Conservation (phyloP, 2,113 vertebrate species). For the Anas platyrhynchos region DNA sequence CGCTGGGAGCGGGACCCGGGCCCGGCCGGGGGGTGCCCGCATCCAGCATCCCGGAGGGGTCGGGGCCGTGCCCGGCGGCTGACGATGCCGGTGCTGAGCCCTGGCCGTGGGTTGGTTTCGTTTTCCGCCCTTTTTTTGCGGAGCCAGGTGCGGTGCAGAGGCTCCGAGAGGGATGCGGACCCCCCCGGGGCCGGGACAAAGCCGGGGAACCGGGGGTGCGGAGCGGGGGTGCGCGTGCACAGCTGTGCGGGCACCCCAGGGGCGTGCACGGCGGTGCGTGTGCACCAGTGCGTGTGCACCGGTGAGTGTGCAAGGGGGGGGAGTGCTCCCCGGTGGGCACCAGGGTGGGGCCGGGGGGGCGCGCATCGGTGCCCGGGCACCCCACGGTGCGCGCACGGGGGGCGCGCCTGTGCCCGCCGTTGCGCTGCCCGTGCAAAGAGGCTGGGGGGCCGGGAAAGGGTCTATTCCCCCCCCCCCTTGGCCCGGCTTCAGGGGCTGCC, state of each 20-base stretch:
- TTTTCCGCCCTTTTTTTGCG: not conserved
- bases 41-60: not conserved
- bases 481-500: not conserved
- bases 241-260: not conserved
- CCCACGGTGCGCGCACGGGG: not conserved
- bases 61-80: not conserved
- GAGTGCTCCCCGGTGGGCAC: not conserved
- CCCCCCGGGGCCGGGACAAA: not conserved
- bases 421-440: not conserved
- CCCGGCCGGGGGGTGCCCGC: not conserved
- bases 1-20: not conserved
- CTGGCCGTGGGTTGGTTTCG: not conserved
- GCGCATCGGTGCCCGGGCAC: not conserved
- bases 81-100: not conserved
- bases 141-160: not conserved
- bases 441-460: not conserved
- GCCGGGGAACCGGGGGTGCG: rapidly evolving
- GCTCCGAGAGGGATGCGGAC: not conserved
- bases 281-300: no score
- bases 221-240: not conserved
- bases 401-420: not conserved
- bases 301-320: not conserved
- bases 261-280: not conserved
- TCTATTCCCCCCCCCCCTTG: no score
- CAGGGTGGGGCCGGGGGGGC: not conserved